Evolutionary conservation across 2,113 vertebrate species (phyloP).

Genomic region (Leucosticte australis): DNA sequence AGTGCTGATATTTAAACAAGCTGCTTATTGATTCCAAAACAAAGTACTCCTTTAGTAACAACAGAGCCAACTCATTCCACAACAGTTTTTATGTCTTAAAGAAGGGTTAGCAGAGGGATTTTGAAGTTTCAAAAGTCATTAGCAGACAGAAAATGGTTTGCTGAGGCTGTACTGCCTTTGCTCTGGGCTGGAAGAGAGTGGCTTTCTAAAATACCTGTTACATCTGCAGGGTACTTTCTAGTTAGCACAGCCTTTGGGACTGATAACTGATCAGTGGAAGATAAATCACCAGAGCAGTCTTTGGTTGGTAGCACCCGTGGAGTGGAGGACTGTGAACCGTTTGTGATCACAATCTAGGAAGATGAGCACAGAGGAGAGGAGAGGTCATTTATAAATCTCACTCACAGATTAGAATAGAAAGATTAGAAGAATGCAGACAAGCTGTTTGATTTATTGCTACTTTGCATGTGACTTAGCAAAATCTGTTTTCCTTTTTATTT

Average conservation of each 20-base stretch:
- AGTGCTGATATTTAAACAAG: conserved; percentile 50
- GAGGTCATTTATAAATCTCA: conserved; percentile 62
- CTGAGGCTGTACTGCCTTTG: neutral
- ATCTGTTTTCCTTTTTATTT: conserved; percentile 50
- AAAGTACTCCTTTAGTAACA: conserved; percentile 55
- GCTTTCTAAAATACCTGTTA: conserved; percentile 38
- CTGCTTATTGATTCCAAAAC: conserved; percentile 56
- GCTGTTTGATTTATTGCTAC: conserved; percentile 58
- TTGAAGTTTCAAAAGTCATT: conserved; percentile 53
- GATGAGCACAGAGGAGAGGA: conserved; percentile 39
- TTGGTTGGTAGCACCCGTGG: conserved; percentile 25
- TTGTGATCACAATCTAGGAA: conserved; percentile 46
- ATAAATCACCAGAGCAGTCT: conserved; percentile 31
- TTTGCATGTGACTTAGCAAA: conserved; percentile 58
- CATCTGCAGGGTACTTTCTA: neutral
- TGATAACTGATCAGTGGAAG: conserved; percentile 23
- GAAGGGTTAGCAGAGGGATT: conserved; percentile 49
- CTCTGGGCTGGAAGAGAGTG: neutral
- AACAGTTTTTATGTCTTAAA: conserved; percentile 55
- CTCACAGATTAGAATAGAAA: conserved; percentile 60
- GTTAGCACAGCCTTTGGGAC: neutral
- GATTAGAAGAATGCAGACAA: conserved; percentile 64
- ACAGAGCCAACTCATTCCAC: conserved; percentile 45
- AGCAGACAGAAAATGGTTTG: conserved; percentile 19
- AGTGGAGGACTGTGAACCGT: conserved; percentile 43